Percentiles rank a stretch among this genome's conserved stretches.
Conservation (phyloP, 1,140 invertebrate genomes). For the Hermatobates lingyangjiaoensis region DNA sequence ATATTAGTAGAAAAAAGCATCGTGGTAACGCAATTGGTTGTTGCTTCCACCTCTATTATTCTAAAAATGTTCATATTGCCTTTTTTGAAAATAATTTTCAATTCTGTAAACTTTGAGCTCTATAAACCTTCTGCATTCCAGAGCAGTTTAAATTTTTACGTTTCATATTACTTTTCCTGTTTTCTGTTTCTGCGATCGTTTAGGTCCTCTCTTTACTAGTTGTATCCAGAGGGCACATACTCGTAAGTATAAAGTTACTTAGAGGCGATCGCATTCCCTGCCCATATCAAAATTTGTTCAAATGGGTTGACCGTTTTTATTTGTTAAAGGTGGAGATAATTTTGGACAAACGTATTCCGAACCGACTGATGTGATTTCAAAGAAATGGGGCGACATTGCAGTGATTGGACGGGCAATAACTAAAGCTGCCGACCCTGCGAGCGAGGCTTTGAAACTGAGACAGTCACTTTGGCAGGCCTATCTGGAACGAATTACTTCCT, state of each 20-base stretch:
- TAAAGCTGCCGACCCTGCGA: slow-evolving; percentile 37
- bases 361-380: slow-evolving; percentile 55
- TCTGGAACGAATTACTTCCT: slow-evolving; percentile 30
- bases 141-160: not conserved
- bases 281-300: not conserved
- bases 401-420: slow-evolving; percentile 87
- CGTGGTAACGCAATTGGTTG: too few relatives aligned
- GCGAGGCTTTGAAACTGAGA: slow-evolving; percentile 42
- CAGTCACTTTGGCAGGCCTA: slow-evolving; percentile 65
- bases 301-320: not conserved
- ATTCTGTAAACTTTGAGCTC: too few relatives aligned
- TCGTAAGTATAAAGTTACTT: not conserved
- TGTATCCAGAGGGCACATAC: not conserved
- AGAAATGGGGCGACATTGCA: slow-evolving; percentile 71
- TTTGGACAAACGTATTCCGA: slow-evolving; percentile 63
- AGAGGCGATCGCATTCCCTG: not conserved
- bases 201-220: not conserved
- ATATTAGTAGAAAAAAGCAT: too few relatives aligned
- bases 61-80: too few relatives aligned
- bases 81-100: too few relatives aligned
- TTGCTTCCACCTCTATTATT: too few relatives aligned
- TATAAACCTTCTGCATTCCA: too few relatives aligned
- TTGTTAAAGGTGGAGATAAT: slow-evolving; percentile 23
- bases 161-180: not conserved
- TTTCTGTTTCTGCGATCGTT: not conserved